These are phyloP conservation scores for Chesias legatella DNA, from an alignment of 2,888 invertebrate genomes.

Conservation along the genomic window DNA sequence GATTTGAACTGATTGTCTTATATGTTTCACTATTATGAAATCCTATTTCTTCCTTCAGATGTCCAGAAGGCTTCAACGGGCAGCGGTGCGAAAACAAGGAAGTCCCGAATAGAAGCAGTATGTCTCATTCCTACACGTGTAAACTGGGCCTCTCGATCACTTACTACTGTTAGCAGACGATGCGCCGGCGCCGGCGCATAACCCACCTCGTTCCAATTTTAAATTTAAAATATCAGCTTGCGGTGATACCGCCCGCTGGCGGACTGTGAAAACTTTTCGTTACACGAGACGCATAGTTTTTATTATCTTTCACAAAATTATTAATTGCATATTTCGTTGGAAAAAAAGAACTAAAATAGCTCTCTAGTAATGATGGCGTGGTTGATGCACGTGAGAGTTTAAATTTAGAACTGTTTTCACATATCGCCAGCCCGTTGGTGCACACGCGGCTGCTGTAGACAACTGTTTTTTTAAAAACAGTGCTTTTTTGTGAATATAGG, in stretches of 20 bases:
- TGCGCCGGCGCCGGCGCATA: conserved; percentile 58
- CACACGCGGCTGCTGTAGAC: conserved; percentile 36
- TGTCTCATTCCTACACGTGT: conserved; percentile 89
- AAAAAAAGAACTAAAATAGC: conserved; percentile 28
- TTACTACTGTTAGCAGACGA: conserved; percentile 85
- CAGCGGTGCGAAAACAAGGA: conserved; percentile 90
- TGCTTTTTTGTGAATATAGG: conserved; percentile 35
- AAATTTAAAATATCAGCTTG: conserved; percentile 56
- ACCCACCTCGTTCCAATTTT: conserved; percentile 72
- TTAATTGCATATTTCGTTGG: conserved; percentile 28
- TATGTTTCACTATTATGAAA: neutral
- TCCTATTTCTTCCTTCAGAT: conserved; percentile 77
- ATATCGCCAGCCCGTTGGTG: conserved; percentile 36
- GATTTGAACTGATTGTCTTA: too few species aligned
- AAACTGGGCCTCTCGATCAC: conserved; percentile 88
- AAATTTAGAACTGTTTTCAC: conserved; percentile 37
- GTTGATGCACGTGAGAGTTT: conserved; percentile 27
- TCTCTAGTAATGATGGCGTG: conserved; percentile 27
- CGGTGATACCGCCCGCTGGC: conserved; percentile 46
- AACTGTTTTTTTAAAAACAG: conserved; percentile 33
- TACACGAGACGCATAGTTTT: conserved; percentile 29
- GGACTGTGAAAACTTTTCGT: conserved; percentile 46
- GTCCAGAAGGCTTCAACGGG: conserved; percentile 89
- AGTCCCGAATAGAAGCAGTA: conserved; percentile 87
- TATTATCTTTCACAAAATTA: conserved; percentile 23